Percentiles rank a stretch among this genome's conserved stretches.
Conservation (phyloP, 2,888 invertebrate genomes). For the Hydrotaea diabolus region DNA sequence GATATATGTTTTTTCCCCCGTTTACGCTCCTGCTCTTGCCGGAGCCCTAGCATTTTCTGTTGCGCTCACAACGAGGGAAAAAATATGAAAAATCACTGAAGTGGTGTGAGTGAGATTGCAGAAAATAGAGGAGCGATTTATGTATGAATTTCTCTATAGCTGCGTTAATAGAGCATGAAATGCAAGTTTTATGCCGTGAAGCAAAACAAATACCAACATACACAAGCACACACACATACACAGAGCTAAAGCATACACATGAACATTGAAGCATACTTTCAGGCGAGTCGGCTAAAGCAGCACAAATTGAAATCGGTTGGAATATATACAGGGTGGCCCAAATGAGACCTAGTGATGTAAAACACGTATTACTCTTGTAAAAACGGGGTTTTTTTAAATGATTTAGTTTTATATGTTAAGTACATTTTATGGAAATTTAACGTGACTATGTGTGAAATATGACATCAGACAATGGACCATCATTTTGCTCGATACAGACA, state of each 20-base stretch:
- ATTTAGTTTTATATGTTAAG: too few species aligned
- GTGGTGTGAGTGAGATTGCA: conserved; percentile 39
- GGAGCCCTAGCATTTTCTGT: neutral
- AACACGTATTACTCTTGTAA: too few species aligned
- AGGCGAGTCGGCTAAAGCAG: neutral
- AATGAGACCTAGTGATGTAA: too few species aligned
- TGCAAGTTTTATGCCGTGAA: conserved; percentile 27
- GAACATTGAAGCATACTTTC: conserved; percentile 7
- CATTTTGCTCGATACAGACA: too few species aligned
- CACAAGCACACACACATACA: neutral
- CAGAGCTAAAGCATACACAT: neutral
- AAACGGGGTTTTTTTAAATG: too few species aligned
- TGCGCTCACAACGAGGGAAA: neutral
- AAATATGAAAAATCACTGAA: conserved; percentile 38
- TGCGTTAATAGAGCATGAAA: conserved; percentile 40
- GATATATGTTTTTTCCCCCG: neutral
- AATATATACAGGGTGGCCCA: too few species aligned
- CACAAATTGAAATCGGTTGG: neutral
- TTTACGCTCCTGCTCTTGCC: neutral
- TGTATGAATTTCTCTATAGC: conserved; percentile 33
- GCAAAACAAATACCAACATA: neutral
- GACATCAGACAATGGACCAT: too few species aligned
- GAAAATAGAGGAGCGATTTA: neutral
- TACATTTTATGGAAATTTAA: too few species aligned
- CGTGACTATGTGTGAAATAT: too few species aligned